A percentile compares a stretch with the other conserved stretches of the same genome.
Conservation (phyloP, 2,797 vertebrate species). For the Danio aesculapii region DNA sequence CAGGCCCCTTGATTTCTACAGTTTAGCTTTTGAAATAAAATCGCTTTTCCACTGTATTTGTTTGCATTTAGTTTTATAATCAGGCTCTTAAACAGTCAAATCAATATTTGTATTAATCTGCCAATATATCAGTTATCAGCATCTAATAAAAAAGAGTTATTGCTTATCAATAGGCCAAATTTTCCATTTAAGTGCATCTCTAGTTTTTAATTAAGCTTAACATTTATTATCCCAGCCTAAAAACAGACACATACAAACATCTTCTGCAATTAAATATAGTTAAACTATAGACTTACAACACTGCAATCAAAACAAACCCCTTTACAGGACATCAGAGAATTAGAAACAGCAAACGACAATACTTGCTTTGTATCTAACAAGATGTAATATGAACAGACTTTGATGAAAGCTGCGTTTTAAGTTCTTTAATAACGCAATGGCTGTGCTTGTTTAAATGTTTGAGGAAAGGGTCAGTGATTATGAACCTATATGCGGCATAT, state of each 20-base stretch:
- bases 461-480: conserved; percentile 19
- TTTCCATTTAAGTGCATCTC: too few relatives aligned
- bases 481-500: conserved; percentile 28
- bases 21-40: too few relatives aligned
- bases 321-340: not conserved
- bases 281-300: not conserved
- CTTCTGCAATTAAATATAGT: not conserved
- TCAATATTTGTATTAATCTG: too few relatives aligned
- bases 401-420: not conserved
- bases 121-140: too few relatives aligned
- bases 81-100: too few relatives aligned
- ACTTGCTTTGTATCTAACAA: not conserved
- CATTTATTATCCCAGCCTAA: not conserved
- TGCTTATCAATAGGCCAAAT: too few relatives aligned
- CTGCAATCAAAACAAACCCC: not conserved
- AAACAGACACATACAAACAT: not conserved
- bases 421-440: conserved; percentile 12
- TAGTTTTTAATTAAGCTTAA: not conserved
- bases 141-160: too few relatives aligned
- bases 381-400: not conserved
- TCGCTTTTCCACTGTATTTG: too few relatives aligned
- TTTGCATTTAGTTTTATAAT: too few relatives aligned
- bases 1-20: too few relatives aligned
- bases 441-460: conserved; percentile 23
- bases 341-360: not conserved